Percentiles rank a stretch among this genome's conserved stretches.
These are phyloP conservation scores for Percopsis transmontana DNA, from an alignment of 2,113 vertebrate genomes.

Conservation along the genomic window DNA sequence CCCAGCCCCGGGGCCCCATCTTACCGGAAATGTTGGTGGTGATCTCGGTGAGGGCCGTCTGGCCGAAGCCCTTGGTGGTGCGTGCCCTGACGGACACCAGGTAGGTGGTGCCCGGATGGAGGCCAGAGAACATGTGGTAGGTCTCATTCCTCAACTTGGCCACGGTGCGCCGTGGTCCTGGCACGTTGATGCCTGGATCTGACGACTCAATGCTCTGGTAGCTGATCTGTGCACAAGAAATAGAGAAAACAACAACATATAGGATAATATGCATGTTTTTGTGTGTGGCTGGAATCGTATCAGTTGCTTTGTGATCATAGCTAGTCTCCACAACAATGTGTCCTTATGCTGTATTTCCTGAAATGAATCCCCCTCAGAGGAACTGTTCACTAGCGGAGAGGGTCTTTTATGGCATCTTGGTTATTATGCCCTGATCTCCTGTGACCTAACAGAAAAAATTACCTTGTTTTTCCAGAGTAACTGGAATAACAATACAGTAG, in stretches of 20 bases:
- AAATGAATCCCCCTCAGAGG: no score
- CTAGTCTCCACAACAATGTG: no score
- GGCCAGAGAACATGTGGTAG: constrained; percentile 93
- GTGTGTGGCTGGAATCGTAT: no score
- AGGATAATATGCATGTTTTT: background rate
- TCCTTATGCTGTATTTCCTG: no score
- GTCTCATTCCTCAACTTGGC: constrained; percentile 96
- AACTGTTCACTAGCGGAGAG: no score
- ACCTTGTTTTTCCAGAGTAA: no score
- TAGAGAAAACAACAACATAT: background rate
- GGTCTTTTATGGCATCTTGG: no score
- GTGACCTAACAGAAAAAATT: no score
- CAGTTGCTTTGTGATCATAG: no score
- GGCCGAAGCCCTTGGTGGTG: constrained; percentile 92
- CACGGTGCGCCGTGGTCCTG: constrained; percentile 88
- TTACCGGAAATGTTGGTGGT: constrained; percentile 96
- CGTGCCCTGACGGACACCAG: constrained; percentile 91
- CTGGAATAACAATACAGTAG: no score
- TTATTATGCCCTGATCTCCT: no score
- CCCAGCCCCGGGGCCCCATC: constrained; percentile 7
- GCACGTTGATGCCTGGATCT: constrained; percentile 89
- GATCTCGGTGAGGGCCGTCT: constrained; percentile 91
- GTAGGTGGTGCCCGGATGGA: constrained; percentile 95
- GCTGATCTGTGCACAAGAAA: constrained; percentile 85
- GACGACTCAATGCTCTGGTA: constrained; percentile 96